A percentile compares a stretch with the other conserved stretches of the same genome.
These are phyloP conservation scores for Cololabis saira DNA, from an alignment of 2,113 vertebrate species.

Conservation along the genomic window DNA sequence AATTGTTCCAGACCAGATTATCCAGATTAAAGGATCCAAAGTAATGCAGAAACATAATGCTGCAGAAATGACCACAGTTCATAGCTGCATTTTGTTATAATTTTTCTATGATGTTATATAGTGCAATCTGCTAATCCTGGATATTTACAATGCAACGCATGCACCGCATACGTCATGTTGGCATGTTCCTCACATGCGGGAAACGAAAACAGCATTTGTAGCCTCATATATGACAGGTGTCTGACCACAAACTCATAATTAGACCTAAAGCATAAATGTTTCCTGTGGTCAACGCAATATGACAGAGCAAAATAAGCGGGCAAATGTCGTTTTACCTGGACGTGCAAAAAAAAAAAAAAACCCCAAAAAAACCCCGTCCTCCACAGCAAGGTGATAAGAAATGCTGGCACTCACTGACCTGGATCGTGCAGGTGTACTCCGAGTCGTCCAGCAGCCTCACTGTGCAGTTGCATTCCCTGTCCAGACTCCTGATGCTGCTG, in stretches of 20 bases:
- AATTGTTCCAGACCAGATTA: constrained; percentile 36
- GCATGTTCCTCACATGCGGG: constrained; percentile 40
- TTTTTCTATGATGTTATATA: neutral
- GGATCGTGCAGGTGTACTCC: constrained; percentile 95
- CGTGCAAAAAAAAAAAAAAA: constrained; percentile 2
- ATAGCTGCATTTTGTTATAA: neutral
- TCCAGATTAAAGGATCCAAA: constrained; percentile 41
- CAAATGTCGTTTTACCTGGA: constrained; percentile 24
- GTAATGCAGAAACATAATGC: constrained; percentile 18
- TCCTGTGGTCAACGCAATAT: neutral
- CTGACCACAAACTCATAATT: constrained; percentile 3
- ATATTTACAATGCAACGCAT: constrained; percentile 43
- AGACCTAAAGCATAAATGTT: no score
- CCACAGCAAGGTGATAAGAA: constrained; percentile 32
- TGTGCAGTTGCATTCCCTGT: constrained; percentile 94
- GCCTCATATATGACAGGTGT: constrained; percentile 8
- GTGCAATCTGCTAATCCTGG: constrained; percentile 5
- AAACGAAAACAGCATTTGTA: constrained; percentile 37
- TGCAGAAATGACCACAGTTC: neutral
- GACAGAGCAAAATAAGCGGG: neutral
- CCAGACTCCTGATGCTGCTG: constrained; percentile 96
- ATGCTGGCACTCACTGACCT: constrained; percentile 69
- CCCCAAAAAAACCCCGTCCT: no score
- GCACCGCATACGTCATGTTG: constrained; percentile 36
- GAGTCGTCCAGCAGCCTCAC: constrained; percentile 97